These are phyloP conservation scores for Dasyornis broadbenti DNA, from an alignment of 2,113 vertebrate genomes.

Conservation along the genomic window DNA sequence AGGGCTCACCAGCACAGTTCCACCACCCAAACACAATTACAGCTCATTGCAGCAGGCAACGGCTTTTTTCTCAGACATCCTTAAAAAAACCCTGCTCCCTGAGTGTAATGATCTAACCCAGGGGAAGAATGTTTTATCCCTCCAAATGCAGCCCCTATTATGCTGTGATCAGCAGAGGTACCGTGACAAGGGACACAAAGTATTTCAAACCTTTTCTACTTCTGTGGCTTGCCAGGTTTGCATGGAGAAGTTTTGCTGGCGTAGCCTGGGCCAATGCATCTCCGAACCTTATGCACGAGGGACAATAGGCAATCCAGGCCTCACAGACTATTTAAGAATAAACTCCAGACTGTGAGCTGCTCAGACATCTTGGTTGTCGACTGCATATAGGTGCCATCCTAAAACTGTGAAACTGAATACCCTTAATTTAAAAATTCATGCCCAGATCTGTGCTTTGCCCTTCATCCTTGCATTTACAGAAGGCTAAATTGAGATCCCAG, in stretches of 20 bases:
- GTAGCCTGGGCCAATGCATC: slow-evolving; percentile 46
- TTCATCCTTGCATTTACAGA: slow-evolving; percentile 64
- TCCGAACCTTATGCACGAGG: slow-evolving; percentile 47
- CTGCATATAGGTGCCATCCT: slow-evolving; percentile 65
- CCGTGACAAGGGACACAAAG: neutral
- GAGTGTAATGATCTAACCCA: neutral
- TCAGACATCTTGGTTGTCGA: slow-evolving; percentile 66
- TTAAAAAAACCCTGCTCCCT: neutral
- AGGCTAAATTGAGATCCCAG: slow-evolving; percentile 64
- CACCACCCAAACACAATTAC: neutral
- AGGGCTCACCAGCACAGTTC: neutral
- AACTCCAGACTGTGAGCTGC: slow-evolving; percentile 65
- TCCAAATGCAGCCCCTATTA: neutral
- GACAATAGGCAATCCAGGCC: slow-evolving; percentile 63
- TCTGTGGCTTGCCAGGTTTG: neutral
- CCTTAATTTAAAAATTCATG: slow-evolving; percentile 70
- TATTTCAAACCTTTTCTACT: neutral
- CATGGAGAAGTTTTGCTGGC: slow-evolving; percentile 11
- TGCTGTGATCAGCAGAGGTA: neutral
- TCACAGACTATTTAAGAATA: slow-evolving; percentile 67
- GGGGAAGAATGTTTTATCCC: neutral
- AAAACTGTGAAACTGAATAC: slow-evolving; percentile 67
- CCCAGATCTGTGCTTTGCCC: slow-evolving; percentile 67
- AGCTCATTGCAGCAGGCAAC: neutral
- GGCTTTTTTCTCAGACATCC: neutral